A percentile compares a stretch with the other conserved stretches of the same genome.
These are phyloP conservation scores for Cercopithecus mona DNA, from an alignment of 2,113 vertebrate species.

Conservation along the genomic window DNA sequence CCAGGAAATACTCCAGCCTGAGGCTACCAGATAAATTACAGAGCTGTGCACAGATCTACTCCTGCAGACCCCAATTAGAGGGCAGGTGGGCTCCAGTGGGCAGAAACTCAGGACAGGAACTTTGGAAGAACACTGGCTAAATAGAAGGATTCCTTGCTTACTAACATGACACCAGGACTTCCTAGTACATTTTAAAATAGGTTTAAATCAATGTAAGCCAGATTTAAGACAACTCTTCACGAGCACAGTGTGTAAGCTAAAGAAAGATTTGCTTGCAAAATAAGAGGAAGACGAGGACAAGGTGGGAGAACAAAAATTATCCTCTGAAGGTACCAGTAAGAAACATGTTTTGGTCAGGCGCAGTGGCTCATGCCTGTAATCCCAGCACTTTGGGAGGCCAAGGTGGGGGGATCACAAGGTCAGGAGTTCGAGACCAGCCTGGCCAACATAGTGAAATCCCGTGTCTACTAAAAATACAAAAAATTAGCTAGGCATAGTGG, in stretches of 20 bases:
- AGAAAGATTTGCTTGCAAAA: not conserved
- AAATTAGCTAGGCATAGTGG: no score
- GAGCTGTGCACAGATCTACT: not conserved
- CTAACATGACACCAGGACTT: not conserved
- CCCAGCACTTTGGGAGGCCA: no score
- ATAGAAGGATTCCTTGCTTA: slow-evolving; percentile 10
- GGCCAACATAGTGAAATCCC: no score
- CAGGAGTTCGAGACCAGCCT: no score
- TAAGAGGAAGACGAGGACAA: not conserved
- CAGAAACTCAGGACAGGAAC: not conserved
- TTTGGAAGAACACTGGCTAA: not conserved
- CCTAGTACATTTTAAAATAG: slow-evolving; percentile 32
- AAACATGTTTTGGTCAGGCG: not conserved
- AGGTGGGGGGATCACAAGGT: no score
- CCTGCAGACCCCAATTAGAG: not conserved
- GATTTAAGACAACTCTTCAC: not conserved
- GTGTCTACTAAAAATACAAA: no score
- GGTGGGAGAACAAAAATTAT: not conserved
- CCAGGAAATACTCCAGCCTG: not conserved
- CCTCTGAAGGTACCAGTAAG: not conserved
- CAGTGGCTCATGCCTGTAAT: no score
- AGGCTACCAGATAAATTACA: not conserved
- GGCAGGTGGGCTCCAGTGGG: not conserved
- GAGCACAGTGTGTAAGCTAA: not conserved
- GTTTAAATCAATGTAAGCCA: slow-evolving; percentile 3